Percentiles rank a stretch among this genome's conserved stretches.
Evolutionary conservation across 2,888 invertebrate species (phyloP).

Genomic region (Xanthia icteritia): DNA sequence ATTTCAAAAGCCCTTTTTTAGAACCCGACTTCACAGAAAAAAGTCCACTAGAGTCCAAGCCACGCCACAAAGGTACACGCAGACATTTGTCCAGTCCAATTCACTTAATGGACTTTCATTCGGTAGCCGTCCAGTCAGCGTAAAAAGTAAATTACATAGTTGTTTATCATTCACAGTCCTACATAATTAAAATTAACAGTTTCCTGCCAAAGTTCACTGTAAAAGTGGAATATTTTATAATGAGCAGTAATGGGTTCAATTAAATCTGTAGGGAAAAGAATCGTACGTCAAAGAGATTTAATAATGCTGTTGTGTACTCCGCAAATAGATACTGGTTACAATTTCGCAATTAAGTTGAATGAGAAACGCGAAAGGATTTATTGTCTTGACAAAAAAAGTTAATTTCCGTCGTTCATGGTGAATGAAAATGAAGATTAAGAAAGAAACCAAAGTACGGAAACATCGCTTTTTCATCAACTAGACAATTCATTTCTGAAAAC

Average conservation of each 20-base stretch:
- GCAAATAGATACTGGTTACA: constrained; percentile 59
- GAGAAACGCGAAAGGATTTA: constrained; percentile 51
- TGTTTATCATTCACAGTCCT: constrained; percentile 69
- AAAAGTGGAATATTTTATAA: constrained; percentile 58
- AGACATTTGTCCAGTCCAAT: constrained; percentile 64
- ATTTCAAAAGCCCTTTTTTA: constrained; percentile 32
- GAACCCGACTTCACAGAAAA: constrained; percentile 42
- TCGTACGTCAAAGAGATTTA: constrained; percentile 59
- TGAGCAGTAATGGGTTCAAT: constrained; percentile 59
- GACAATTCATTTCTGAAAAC: background rate
- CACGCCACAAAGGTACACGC: constrained; percentile 53
- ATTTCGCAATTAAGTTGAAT: constrained; percentile 57
- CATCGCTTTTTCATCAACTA: background rate
- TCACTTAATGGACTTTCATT: constrained; percentile 66
- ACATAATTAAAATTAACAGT: constrained; percentile 73
- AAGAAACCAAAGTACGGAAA: constrained; percentile 6
- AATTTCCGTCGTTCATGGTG: constrained; percentile 30
- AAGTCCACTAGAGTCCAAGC: constrained; percentile 46
- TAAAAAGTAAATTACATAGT: constrained; percentile 70
- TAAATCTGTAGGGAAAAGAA: constrained; percentile 54
- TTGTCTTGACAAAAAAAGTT: constrained; percentile 47
- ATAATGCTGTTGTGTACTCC: constrained; percentile 55
- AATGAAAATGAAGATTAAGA: constrained; percentile 30
- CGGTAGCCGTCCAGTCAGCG: constrained; percentile 60
- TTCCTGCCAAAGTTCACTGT: constrained; percentile 56